Percentiles rank a stretch among this genome's conserved stretches.
Evolutionary conservation across 2,888 invertebrate species (phyloP).

Genomic region (Trissonchulus sp.): DNA sequence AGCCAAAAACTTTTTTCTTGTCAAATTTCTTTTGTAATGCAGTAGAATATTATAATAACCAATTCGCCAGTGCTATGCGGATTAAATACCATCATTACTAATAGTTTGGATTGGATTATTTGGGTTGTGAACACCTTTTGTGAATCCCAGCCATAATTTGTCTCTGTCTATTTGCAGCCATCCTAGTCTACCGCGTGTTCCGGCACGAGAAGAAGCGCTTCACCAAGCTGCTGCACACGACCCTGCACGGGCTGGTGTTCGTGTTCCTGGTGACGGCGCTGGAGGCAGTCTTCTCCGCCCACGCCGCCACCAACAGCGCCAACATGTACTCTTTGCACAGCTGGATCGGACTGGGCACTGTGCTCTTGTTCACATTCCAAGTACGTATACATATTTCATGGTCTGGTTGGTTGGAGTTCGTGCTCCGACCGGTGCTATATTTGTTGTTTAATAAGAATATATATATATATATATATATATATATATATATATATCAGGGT

Average conservation of each 20-base stretch:
- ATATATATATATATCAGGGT: no score
- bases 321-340: constrained; percentile 74
- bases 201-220: constrained; percentile 66
- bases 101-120: no score
- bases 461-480: background rate
- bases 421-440: no score
- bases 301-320: constrained; percentile 52
- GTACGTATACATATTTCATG: constrained; percentile 58
- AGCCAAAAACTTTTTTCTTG: no score
- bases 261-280: constrained; percentile 66
- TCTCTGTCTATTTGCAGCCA: no score
- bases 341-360: constrained; percentile 70
- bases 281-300: constrained; percentile 64
- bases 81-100: no score
- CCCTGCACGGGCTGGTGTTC: constrained; percentile 64
- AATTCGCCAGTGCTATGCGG: no score
- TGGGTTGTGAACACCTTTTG: no score
- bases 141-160: no score
- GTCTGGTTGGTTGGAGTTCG: no score
- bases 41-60: no score
- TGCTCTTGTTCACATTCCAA: constrained; percentile 68
- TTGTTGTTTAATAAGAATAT: background rate
- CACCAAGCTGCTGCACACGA: constrained; percentile 69
- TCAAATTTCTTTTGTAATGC: no score
- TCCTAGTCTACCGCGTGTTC: constrained; percentile 71